phyloP scores from a whole-genome alignment of 1,140 invertebrate species.

The Gerris buenoi region DNA sequence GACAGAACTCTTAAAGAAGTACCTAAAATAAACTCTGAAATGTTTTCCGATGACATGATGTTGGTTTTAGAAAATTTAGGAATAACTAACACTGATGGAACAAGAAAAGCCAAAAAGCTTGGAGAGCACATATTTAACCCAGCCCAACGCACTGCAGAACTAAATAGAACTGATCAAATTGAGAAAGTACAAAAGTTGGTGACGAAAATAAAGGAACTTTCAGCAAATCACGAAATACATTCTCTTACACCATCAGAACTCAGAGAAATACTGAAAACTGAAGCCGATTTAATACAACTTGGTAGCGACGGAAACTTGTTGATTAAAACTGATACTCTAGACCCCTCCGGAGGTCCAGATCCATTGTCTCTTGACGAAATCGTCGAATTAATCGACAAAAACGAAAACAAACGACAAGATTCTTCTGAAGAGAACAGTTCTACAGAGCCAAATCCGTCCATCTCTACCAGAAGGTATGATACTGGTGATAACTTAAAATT shows the following conservation, averaged over 20 bases:
- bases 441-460: neutral
- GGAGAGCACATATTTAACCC: neutral
- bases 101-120: conserved; percentile 13
- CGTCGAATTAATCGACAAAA: conserved; percentile 22
- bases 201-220: conserved; percentile 32
- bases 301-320: neutral
- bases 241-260: neutral
- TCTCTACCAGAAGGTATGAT: neutral
- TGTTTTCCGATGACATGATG: conserved; percentile 35
- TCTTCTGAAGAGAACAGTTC: conserved; percentile 14
- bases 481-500: neutral
- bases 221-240: conserved; percentile 13
- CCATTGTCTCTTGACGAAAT: neutral
- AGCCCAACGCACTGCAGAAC: conserved; percentile 18
- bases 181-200: conserved; percentile 33
- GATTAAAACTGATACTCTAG: neutral
- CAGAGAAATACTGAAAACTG: neutral
- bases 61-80: conserved; percentile 37
- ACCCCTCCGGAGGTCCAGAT: neutral
- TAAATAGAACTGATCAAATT: conserved; percentile 28
- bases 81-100: conserved; percentile 7
- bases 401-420: conserved; percentile 33
- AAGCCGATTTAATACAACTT: neutral
- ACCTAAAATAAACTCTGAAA: conserved; percentile 26
- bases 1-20: conserved; percentile 2